Conservation (phyloP, 2,113 vertebrate species). For the Eretmochelys imbricata region DNA sequence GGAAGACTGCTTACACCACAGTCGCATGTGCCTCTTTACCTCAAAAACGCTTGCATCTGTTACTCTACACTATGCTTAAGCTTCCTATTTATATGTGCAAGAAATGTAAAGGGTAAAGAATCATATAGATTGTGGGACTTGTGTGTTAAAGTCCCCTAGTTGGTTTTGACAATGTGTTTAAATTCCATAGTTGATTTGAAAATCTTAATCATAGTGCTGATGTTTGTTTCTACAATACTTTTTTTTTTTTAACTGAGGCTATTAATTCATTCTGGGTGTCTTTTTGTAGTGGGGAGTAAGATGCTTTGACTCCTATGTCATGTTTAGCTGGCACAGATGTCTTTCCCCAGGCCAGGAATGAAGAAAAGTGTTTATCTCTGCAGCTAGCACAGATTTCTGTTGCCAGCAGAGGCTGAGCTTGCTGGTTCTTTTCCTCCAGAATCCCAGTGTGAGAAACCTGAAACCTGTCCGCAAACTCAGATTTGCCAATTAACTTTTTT, state of each 20-base stretch:
- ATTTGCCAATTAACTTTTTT: constrained; percentile 18
- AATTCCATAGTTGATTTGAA: neutral
- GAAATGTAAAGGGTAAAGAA: constrained; percentile 48
- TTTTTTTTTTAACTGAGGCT: constrained; percentile 19
- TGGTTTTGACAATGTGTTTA: neutral
- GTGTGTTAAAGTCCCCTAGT: too few relatives aligned
- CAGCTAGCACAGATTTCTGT: neutral
- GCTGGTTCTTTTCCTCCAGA: neutral
- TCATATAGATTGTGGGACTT: neutral
- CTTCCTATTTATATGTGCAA: constrained; percentile 17
- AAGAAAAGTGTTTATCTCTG: neutral
- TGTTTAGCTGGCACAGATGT: neutral
- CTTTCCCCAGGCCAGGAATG: constrained; percentile 31
- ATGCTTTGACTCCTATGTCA: neutral
- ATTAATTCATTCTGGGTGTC: constrained; percentile 38
- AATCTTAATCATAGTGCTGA: neutral
- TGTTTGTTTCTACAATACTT: neutral
- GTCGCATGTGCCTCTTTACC: constrained; percentile 54
- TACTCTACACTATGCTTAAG: constrained; percentile 47
- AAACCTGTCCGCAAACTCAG: neutral
- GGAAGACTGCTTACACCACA: constrained; percentile 33
- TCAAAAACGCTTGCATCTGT: constrained; percentile 65
- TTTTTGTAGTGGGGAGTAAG: neutral
- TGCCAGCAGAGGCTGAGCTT: neutral
- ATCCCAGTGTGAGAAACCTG: neutral